Evolutionary conservation across 2,888 invertebrate species (phyloP), one percentile per base, ranked within the genome.

Genomic region (Lycophotia porphyrea): DNA sequence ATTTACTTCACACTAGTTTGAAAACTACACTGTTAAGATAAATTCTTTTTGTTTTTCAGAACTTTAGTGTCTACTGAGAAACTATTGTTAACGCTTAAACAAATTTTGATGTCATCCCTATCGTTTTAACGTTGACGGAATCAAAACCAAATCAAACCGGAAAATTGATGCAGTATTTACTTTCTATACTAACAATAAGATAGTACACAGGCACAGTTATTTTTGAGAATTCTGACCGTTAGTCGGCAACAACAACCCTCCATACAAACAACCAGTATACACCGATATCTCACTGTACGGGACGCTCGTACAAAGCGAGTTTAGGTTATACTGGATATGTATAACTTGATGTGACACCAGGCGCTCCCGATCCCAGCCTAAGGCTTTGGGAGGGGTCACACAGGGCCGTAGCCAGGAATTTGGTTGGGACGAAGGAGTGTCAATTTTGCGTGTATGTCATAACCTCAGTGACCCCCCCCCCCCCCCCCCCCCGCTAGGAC

Each of bases 1-100:
- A 67, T 80, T 70, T 58, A 47, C 44, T 58, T 71, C 42, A 55
- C 70, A 68, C 34, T 27, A 39, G 31, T 15, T 27, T 52, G 34
- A 36, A 44, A 42, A 70, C 58, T 42, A 47, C 55, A 44, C n/a
- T 15, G n/a, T 77, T 69, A 15, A 71, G 71, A 74, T 72, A 66
- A 70, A 83, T 36, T 49, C 13, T 70, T 1, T 44, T 36, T 13
- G 71, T 18, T 67, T 74, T 55, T 68, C 13, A 31, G 67, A 60
- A 65, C 15, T 42, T 11, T 39, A 11, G 39, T 15, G 3, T 63
- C 8, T 58, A 18, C 31, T 18, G 1, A 18, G 58, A 58, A 58
- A 58, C 9, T 8, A 58, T 58, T 58, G 27, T 8, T 13, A 2
- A 18, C 18, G 58, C 18, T 58, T 31, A 3, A 58, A 58, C 1